Evolutionary conservation across 2,888 invertebrate genomes (phyloP).

Genomic region (Cremastinae sp.): DNA sequence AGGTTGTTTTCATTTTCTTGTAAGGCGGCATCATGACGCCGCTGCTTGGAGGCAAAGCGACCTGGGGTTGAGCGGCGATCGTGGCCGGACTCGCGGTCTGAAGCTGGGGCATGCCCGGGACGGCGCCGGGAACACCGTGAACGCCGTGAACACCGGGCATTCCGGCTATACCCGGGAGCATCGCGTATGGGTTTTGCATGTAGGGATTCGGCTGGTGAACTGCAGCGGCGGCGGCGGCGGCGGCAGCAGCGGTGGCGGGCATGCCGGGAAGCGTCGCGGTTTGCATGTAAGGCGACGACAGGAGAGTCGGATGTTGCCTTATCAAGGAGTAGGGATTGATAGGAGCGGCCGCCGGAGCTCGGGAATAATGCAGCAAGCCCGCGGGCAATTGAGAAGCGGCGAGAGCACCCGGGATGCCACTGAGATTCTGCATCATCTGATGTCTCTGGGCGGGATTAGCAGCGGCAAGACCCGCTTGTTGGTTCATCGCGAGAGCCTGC

Average conservation of each 20-base stretch:
- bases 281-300: slow-evolving; percentile 73
- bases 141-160: slow-evolving; percentile 80
- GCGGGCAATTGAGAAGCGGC: slow-evolving; percentile 73
- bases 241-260: slow-evolving; percentile 64
- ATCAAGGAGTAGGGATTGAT: slow-evolving; percentile 81
- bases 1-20: slow-evolving; percentile 95
- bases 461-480: slow-evolving; percentile 70
- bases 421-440: slow-evolving; percentile 65
- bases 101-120: slow-evolving; percentile 69
- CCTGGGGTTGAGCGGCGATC: slow-evolving; percentile 80
- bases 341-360: slow-evolving; percentile 74
- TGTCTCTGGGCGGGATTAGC: slow-evolving; percentile 70
- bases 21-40: slow-evolving; percentile 88
- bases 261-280: slow-evolving; percentile 71
- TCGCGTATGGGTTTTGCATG: slow-evolving; percentile 76
- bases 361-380: slow-evolving; percentile 77
- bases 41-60: slow-evolving; percentile 78
- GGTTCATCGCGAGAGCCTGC: slow-evolving; percentile 79
- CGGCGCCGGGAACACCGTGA: slow-evolving; percentile 79
- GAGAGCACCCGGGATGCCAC: slow-evolving; percentile 69
- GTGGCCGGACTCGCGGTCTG: slow-evolving; percentile 76
- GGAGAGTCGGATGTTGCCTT: slow-evolving; percentile 75
- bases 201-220: slow-evolving; percentile 71
- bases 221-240: slow-evolving; percentile 59
- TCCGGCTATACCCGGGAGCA: slow-evolving; percentile 70